Conservation (phyloP, 53 echinoderm and acorn worm genomes). For the Zoroaster sp. region DNA sequence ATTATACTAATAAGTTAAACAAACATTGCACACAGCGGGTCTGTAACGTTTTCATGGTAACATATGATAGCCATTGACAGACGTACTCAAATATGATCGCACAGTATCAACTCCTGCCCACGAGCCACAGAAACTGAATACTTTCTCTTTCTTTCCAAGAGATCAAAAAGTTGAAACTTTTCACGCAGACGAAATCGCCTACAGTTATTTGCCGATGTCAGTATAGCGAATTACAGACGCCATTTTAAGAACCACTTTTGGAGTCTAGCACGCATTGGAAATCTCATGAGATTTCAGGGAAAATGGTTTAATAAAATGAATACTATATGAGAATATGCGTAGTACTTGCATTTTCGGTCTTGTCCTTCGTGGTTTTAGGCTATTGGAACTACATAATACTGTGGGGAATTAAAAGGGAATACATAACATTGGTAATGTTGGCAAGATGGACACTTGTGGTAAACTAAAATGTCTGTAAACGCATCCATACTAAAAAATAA, state of each 20-base stretch:
- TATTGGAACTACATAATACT: too few relatives aligned
- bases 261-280: neutral
- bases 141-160: neutral
- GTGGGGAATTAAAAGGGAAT: too few relatives aligned
- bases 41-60: conserved; percentile 58
- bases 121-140: neutral
- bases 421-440: too few relatives aligned
- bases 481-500: too few relatives aligned
- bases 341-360: neutral
- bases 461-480: too few relatives aligned
- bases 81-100: neutral
- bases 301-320: neutral
- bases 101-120: neutral
- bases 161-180: conserved; percentile 18
- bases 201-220: conserved; percentile 27
- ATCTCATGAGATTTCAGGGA: neutral
- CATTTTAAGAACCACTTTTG: neutral
- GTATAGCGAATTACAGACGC: conserved; percentile 32
- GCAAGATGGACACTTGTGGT: too few relatives aligned
- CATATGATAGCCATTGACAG: conserved; percentile 34
- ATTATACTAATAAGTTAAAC: conserved; percentile 87
- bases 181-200: conserved; percentile 29
- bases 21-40: conserved; percentile 82
- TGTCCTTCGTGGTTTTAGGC: too few relatives aligned
- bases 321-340: neutral